Evolutionary conservation across 2,113 vertebrate genomes (phyloP).

Genomic region (Prunella fulvescens): DNA sequence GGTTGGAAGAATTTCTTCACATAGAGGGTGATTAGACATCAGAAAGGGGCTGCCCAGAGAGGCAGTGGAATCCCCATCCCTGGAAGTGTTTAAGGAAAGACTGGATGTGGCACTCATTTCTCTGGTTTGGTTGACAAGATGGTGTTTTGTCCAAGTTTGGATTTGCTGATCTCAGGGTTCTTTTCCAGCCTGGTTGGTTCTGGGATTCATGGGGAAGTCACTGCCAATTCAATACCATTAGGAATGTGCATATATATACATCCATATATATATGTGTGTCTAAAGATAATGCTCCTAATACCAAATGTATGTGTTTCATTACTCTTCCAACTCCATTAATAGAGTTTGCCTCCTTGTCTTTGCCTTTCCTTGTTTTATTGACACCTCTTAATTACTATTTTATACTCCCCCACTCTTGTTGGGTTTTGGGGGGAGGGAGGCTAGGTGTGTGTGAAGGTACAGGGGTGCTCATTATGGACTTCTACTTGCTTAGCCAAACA

Average conservation of each 20-base stretch:
- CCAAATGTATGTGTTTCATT: background rate
- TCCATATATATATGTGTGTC: too few relatives aligned
- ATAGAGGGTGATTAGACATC: background rate
- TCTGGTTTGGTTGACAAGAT: background rate
- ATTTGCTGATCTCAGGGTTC: background rate
- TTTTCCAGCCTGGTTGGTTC: background rate
- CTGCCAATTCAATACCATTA: background rate
- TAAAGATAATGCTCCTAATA: background rate
- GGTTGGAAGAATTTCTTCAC: background rate
- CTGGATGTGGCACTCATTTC: background rate
- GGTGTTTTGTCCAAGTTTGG: background rate
- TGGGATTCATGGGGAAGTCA: background rate
- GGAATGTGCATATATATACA: background rate
- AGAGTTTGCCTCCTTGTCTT: background rate
- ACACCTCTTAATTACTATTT: background rate
- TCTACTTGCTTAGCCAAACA: background rate
- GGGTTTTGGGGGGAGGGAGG: background rate
- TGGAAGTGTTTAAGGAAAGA: background rate
- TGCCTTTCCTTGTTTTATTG: background rate
- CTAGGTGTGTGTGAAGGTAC: background rate
- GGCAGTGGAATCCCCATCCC: background rate
- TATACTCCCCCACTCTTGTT: background rate
- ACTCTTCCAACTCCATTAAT: background rate
- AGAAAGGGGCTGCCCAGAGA: background rate
- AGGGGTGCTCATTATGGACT: accelerated